Evolutionary conservation across 2,888 invertebrate species (phyloP), one percentile per base, ranked within the genome.

Genomic region (Cordylochernes scorpioides): DNA sequence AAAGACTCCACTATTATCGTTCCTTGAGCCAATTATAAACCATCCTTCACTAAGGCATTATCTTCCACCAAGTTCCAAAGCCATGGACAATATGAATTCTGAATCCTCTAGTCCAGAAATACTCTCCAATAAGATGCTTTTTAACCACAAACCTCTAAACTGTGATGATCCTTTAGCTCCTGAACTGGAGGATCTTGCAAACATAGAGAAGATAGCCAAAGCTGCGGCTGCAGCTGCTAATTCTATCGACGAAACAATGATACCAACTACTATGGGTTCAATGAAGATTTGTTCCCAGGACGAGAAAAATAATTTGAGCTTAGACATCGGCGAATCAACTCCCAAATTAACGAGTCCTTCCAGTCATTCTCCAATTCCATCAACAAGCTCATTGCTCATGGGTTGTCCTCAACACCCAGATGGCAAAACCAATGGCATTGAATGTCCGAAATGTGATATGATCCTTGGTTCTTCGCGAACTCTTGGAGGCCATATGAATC

Each of bases 401-500:
- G 24, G 30, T 4, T 84, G 84, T 53, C 75, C 82, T 14, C 82
- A 88, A 47, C 88, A 88, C 53, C 71, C 86, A 40, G 82, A 80
- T 49, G 88, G 86, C 22, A 63, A 86, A 40, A 78, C 80, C 1
- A 73, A 78, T 42, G 86, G 84, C 25, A 75, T 84, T 30, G 88
- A 88, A 49, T 91, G 91, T 53, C 67, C 78, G 8, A 74, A 80
- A 52, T 91, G 88, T 58, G 88, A 91, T 61, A 67, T 86, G 57
- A 74, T 88, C 44, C 61, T 88, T 31, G 44, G 77, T 46, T 80
- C 82, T 27, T 78, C 80, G 39, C 65, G 86, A 47, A 52, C 52
- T 7, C 58, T 84, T 44, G 61, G 65, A 27, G 61, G 62, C 30
- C 53, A 53, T 42, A 54, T 59, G 50, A 55, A 55, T 25, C 75